A percentile compares a stretch with the other conserved stretches of the same genome.
phyloP scores from a whole-genome alignment of 1,140 invertebrate genomes.

The Ceratosolen solmsi region DNA sequence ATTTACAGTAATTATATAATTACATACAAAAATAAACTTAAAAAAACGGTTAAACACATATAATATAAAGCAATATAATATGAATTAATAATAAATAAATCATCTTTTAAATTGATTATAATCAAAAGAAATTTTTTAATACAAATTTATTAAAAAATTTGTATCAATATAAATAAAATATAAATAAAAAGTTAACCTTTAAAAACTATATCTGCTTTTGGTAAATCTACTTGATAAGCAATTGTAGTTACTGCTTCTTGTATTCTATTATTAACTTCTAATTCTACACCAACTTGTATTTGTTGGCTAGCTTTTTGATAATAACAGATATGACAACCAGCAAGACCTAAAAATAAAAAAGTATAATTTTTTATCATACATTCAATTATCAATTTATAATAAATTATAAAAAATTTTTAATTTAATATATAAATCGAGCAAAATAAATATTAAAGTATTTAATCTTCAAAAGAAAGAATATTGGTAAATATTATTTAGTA shows the following conservation, averaged over 20 bases:
- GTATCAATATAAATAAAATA: too few species aligned
- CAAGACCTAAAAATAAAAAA: constrained; percentile 74
- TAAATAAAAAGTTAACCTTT: constrained; percentile 79
- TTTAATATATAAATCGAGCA: too few species aligned
- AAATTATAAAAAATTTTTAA: too few species aligned
- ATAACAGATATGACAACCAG: constrained; percentile 91
- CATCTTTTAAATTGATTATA: background rate
- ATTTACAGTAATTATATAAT: background rate
- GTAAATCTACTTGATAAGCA: constrained; percentile 97
- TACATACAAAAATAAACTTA: too few species aligned
- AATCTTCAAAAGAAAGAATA: background rate
- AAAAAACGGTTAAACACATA: background rate
- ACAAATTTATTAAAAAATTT: too few species aligned
- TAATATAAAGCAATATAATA: constrained; percentile 9
- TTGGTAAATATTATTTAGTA: background rate
- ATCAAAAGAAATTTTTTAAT: background rate
- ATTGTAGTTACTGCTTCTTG: constrained; percentile 94
- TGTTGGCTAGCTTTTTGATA: constrained; percentile 96
- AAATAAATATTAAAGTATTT: too few species aligned
- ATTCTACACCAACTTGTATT: constrained; percentile 87
- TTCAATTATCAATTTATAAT: background rate
- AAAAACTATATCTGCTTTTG: constrained; percentile 95
- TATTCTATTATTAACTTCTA: constrained; percentile 89
- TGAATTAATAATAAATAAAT: background rate
- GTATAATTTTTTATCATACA: background rate